Base-by-base conservation (phyloP, 2,888 invertebrate genomes). In the Apotomis turbidana region DNA sequence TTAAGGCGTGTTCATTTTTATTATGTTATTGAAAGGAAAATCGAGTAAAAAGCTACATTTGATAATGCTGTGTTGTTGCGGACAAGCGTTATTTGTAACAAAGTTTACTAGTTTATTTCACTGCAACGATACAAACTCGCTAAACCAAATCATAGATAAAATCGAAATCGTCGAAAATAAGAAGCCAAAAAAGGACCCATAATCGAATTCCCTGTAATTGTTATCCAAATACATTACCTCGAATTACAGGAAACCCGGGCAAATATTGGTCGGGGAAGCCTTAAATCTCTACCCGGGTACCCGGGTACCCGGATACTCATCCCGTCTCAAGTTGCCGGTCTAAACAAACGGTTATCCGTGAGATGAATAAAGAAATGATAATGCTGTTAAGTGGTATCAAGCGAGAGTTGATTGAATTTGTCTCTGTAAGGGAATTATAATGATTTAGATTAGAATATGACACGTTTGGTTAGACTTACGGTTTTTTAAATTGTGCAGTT, bases 181-280 rank as follows among this genome's bases (percentile, higher is more conserved):
- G 51, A 52, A 36, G 51, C 9, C 41, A 13, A 68, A 62, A 57
- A 55, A 41, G 41, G 41, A 69, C n/a, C 58, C 27, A 57, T 71
- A 62, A 71, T 62, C 67, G 61, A 68, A 68, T 67, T 79, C 78
- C 70, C 74, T 71, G 80, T 81, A 84, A 86, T 85, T 80, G 81
- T 81, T 84, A 83, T 78, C 81, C 87, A 87, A 87, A 87, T 83
- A 87, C 85, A 87, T 87, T 85, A 86, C 84, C 87, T 85, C 80
- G 83, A 83, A 85, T 87, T 88, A 84, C 84, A 76, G 74, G 71
- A 72, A 80, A 80, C 80, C 80, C 78, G 78, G 76, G 84, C 81
- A 87, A 88, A 87, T 83, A 88, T 85, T 84, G 80, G 81, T 76
- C 79, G 77, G 76, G 76, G 83, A 87, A 86, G 82, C 85, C 86